These are phyloP conservation scores for Sciaenops ocellatus DNA, from an alignment of 2,797 vertebrate genomes.

Conservation along the genomic window DNA sequence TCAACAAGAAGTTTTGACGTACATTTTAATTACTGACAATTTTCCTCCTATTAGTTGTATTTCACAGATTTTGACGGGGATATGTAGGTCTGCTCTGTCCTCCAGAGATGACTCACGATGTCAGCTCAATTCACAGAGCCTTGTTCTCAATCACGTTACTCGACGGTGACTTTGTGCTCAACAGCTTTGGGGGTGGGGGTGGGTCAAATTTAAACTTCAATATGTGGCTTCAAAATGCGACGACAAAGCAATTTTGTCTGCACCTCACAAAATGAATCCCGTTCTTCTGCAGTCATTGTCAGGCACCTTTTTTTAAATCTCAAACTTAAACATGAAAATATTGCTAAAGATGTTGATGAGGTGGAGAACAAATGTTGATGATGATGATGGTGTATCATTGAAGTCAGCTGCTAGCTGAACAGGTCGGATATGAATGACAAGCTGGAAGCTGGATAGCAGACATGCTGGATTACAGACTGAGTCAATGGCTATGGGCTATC, in stretches of 20 bases:
- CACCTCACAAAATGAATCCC: constrained; percentile 11
- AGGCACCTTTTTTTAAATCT: constrained; percentile 32
- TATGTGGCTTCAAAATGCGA: not conserved
- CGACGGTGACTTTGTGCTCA: not conserved
- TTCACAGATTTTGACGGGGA: constrained; percentile 59
- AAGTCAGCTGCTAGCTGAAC: constrained; percentile 3
- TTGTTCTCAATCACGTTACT: constrained; percentile 20
- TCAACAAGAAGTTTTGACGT: constrained; percentile 69
- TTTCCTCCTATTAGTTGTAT: constrained; percentile 58
- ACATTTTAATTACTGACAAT: constrained; percentile 78
- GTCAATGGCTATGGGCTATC: constrained; percentile 32
- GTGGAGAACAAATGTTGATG: too few relatives aligned
- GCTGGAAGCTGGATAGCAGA: constrained; percentile 27
- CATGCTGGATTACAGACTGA: constrained; percentile 40
- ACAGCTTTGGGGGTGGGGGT: not conserved
- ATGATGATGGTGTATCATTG: constrained; percentile 4
- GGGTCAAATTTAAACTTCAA: not conserved
- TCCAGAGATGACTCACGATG: constrained; percentile 40
- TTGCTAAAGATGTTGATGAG: too few relatives aligned
- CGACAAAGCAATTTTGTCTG: not conserved
- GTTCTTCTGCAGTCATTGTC: constrained; percentile 16
- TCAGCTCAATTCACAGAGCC: constrained; percentile 25
- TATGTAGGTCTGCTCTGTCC: constrained; percentile 58
- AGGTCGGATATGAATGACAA: not conserved
- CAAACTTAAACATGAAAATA: constrained; percentile 13